Base-by-base conservation (phyloP, 2,797 vertebrate species). In the Rachycentron canadum region DNA sequence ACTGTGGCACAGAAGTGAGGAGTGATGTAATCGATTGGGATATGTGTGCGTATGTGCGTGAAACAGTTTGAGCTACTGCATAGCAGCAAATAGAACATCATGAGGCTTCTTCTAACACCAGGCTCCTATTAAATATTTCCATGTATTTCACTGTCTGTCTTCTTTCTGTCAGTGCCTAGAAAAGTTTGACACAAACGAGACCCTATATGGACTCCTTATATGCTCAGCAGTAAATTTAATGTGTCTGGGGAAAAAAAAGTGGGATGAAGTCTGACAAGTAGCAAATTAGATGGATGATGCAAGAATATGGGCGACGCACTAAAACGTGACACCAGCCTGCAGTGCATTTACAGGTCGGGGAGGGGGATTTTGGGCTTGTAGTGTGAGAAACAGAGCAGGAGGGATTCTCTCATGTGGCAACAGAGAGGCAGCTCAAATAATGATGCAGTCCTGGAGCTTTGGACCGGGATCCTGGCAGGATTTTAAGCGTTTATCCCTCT, bases 11-110 rank as follows among this genome's bases (percentile, higher is more conserved):
- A 72, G 72, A 86, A 81, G 73, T 73, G 45, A 78, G 47, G 57
- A 71, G 69, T 88, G 84, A 91, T 82, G 75, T 86, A 83, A 91
- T 93, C 81, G 78, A 80, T 81, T 69, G 30, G 62, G 41, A 63
- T 74, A 25, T 68, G 14, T 69, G 69, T 71, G 49, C 52, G 19
- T 60, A n/a, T 72, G 49, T 38, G 26, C 69, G 65, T 21, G 66
- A 28, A 71, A 78, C 47, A 47, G 30, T 70, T 50, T 63, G 59
- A 50, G 34, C 49, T 64, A 70, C 55, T 55, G 53, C 32, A 19
- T 13, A 41, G 58, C 50, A 26, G 53, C 73, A 77, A 71, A 67
- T 5, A 45, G 26, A 81, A 32, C 28, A 50, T 62, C 71, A 70
- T 49, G 36, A 67, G 26, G 79, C 72, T 36, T n/a, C 66, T 40